Evolutionary conservation across 2,888 invertebrate species (phyloP), one percentile per base, ranked within the genome.

Genomic region (Rhagonycha lutea): DNA sequence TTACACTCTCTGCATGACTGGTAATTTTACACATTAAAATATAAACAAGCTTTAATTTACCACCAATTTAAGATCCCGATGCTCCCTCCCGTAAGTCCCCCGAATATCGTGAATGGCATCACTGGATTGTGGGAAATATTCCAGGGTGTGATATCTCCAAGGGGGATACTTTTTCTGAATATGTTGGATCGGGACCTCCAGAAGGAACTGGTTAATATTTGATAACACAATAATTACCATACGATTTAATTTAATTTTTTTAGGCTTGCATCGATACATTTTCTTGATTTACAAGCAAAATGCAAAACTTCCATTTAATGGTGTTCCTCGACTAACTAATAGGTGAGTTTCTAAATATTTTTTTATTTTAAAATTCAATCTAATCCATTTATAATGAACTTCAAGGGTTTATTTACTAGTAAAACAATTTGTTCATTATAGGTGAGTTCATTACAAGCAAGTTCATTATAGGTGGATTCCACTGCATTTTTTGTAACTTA

Each of bases 41-140:
- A 28, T 12, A 61, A 8, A 5, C n/a, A 1, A n/a, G 32, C 8
- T 32, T 70, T 14, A n/a, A 29, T 68, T 29, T 24, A 7, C 7
- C 18, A 47, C 1, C 10, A 14, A n/a, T 72, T 61, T 26, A 28
- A 74, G 95, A 95, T 87, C 95, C 95, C 4, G 95, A 95, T 88
- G 95, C 95, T 0, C 95, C 95, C 5, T 93, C 92, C 81, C 89
- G 94, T 29, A 89, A 90, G 78, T 90, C 91, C 71, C 94, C 94
- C 0, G 92, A 90, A 79, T 91, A 90, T 80, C 89, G 93, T 24
- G 94, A 95, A 87, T 94, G 93, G 91, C 92, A 93, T 81, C 95
- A 95, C 86, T 95, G 95, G 95, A 87, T 95, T 11, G 91, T 95
- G 32, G 93, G 91, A 28, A 95, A 95, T 83, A 93, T 95, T 83